Percentiles rank a stretch among this genome's conserved stretches.
phyloP scores from a whole-genome alignment of 2,113 vertebrate species.

The Centropristis striata region DNA sequence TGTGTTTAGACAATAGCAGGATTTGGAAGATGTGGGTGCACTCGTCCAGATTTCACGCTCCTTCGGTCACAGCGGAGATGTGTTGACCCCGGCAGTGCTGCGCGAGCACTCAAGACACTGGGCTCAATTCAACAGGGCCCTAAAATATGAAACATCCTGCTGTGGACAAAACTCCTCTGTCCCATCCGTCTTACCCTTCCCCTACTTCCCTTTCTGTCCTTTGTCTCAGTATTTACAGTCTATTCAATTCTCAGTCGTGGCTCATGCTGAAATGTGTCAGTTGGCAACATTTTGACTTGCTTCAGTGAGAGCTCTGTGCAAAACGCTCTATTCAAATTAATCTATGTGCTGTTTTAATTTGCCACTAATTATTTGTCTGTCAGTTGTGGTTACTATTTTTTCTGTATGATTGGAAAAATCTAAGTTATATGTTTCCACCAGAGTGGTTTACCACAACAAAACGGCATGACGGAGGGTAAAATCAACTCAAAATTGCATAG shows the following conservation, averaged over 20 bases:
- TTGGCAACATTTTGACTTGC: slow-evolving; percentile 22
- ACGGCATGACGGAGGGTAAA: neutral
- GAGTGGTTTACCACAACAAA: slow-evolving; percentile 16
- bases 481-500: neutral
- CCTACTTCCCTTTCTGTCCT: neutral
- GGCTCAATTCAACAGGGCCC: slow-evolving; percentile 16
- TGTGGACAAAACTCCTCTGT: slow-evolving; percentile 45
- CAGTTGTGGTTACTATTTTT: slow-evolving; percentile 11
- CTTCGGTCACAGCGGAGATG: slow-evolving; percentile 48
- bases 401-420: slow-evolving; percentile 14
- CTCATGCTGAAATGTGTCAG: slow-evolving; percentile 49
- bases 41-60: slow-evolving; percentile 70
- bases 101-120: slow-evolving; percentile 23
- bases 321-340: slow-evolving; percentile 32
- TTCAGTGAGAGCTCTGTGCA: slow-evolving; percentile 2
- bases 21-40: slow-evolving; percentile 55
- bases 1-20: slow-evolving; percentile 67
- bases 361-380: slow-evolving; percentile 1
- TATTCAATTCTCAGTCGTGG: slow-evolving; percentile 16
- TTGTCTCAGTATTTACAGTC: slow-evolving; percentile 20
- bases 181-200: slow-evolving; percentile 1
- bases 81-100: slow-evolving; percentile 41
- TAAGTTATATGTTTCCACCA: slow-evolving; percentile 16
- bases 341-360: slow-evolving; percentile 22
- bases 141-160: slow-evolving; percentile 45